Base-by-base conservation (phyloP, 2,113 vertebrate genomes). In the Coptodon bakossiorum region DNA sequence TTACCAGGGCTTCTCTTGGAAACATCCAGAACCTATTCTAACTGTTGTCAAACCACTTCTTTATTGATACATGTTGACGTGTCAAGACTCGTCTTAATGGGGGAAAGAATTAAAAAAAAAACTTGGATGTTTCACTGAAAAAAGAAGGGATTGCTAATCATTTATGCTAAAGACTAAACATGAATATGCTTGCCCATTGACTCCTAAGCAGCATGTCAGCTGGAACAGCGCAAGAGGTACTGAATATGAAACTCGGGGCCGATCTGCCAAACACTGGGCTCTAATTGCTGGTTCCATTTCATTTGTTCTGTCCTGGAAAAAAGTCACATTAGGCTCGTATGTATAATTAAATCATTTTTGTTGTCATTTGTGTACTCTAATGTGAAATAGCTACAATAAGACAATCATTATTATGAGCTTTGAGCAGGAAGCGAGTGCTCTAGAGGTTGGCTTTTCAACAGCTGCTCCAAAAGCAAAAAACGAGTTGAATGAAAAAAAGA, bases 191-290 rank as follows among this genome's bases (percentile, higher is more conserved):
- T 63, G 31, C 31, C 43, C 36, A 90, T 88, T 22, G 11, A 4
- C 38, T 83, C 54, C 57, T 36, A 78, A 31, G 24, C 86, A 80
- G 50, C 45, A 52, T 85, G 48, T 90, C 86, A 57, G 68, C 66
- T 88, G 73, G 71, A 87, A 88, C 82, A 17, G 12, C 34, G 40
- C 34, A 80, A 82, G 31, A 86, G 27, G 29, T 63, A 68, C 43
- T 45, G 81, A 84, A 86, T 61, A 66, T 84, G 57, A 87, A 87
- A 87, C 17, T 86, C 50, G 9, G 45, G 83, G 88, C 78, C 79
- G 52, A 76, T 31, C 71, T 76, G 43, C 63, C 34, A 71, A 87
- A 66, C 24, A 71, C 85, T 61, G 24, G 5, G 71, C 54, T 83
- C 14, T 36, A 31, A 66, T 63, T 79, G 40, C 61, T 83, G 66